phyloP scores from a whole-genome alignment of 1,140 invertebrate species.

The Platorchestia sp. region DNA sequence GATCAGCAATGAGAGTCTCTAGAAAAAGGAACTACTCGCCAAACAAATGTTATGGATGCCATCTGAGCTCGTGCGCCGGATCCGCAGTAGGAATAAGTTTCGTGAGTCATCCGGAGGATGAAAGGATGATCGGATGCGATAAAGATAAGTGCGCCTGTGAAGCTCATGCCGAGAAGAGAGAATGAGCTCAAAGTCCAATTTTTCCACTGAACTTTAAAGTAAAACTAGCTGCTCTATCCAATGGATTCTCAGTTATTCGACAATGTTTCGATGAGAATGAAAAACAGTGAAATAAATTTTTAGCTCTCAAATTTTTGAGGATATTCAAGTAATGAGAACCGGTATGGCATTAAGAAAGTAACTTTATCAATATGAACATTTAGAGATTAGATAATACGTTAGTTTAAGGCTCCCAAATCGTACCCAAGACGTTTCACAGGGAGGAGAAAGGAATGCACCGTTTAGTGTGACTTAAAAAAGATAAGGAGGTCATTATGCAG shows the following conservation, averaged over 20 bases:
- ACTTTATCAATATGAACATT: no score
- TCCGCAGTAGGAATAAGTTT: neutral
- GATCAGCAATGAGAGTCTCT: neutral
- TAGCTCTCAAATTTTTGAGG: no score
- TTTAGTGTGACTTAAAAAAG: no score
- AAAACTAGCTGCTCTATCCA: neutral
- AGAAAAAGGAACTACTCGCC: neutral
- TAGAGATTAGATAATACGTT: no score
- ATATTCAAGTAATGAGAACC: neutral
- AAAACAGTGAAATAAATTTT: no score
- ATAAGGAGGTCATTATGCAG: no score
- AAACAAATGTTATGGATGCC: conserved; percentile 1
- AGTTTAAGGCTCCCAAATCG: no score
- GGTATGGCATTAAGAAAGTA: no score
- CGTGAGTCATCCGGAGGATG: neutral
- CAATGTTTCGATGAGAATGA: neutral
- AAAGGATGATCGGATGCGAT: neutral
- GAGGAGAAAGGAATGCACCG: no score
- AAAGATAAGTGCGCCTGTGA: neutral
- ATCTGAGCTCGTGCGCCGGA: neutral
- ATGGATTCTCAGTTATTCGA: neutral
- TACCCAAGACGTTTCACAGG: no score
- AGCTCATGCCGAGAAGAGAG: neutral
- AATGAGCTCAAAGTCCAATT: neutral
- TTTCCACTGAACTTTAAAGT: neutral